Percentiles rank a stretch among this genome's conserved stretches.
Conservation (phyloP, 2,797 vertebrate species). For the Petrocephalus sullivani region DNA sequence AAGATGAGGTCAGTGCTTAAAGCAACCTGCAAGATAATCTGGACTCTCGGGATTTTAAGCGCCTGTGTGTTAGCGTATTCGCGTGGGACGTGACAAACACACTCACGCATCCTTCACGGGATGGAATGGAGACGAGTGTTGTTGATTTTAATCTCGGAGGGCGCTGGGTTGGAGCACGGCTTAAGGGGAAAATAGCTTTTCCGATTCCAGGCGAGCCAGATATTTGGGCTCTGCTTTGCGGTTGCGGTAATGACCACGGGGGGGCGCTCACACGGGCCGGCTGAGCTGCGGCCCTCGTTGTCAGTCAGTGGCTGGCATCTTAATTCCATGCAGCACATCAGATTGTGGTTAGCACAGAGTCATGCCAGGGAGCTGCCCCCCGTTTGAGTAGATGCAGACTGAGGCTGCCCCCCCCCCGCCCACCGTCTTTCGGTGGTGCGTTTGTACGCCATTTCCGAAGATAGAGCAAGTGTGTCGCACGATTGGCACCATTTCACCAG, state of each 20-base stretch:
- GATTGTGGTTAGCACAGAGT: background rate
- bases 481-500: background rate
- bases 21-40: background rate
- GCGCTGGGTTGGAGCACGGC: background rate
- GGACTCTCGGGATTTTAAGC: background rate
- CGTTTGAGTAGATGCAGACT: background rate
- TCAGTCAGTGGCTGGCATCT: background rate
- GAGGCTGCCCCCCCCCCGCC: background rate
- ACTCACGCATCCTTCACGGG: background rate
- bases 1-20: background rate
- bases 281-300: background rate
- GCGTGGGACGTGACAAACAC: background rate
- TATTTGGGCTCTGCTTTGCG: background rate
- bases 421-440: background rate
- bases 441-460: background rate
- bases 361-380: background rate
- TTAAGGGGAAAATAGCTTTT: background rate
- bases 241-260: background rate
- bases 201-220: background rate
- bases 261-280: background rate
- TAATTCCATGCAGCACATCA: background rate
- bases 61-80: background rate
- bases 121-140: background rate
- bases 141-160: background rate
- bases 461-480: background rate